A percentile compares a stretch with the other conserved stretches of the same genome.
Conservation (phyloP, 2,113 vertebrate genomes). For the Dromiciops gliroides region DNA sequence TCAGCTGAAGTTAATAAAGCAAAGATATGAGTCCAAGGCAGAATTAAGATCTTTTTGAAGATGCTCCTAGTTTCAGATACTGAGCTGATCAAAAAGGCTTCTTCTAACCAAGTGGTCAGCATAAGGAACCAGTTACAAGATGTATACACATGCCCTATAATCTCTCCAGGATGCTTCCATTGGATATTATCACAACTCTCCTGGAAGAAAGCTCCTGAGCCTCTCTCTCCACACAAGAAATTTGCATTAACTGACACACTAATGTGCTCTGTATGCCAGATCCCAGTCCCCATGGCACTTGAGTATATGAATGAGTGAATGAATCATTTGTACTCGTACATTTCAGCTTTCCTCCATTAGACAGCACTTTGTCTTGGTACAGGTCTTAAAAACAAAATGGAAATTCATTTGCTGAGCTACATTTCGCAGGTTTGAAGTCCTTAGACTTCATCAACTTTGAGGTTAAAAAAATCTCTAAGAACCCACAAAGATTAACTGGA, state of each 20-base stretch:
- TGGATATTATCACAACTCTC: not conserved
- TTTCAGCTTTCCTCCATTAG: not conserved
- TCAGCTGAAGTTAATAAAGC: not conserved
- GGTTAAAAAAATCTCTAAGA: not conserved
- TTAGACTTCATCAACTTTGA: not conserved
- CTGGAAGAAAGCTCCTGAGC: not conserved
- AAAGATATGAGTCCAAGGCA: not conserved
- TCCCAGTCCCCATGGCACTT: not conserved
- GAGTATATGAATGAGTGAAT: not conserved
- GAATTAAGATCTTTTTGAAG: not conserved
- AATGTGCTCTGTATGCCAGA: not conserved
- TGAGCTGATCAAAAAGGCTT: not conserved
- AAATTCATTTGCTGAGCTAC: not conserved
- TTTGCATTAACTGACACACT: not conserved
- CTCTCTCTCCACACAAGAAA: not conserved
- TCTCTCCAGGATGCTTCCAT: not conserved
- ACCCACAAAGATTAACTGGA: not conserved
- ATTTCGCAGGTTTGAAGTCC: not conserved
- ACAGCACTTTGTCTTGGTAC: not conserved
- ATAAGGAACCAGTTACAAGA: not conserved
- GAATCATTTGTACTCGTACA: not conserved
- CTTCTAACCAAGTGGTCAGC: not conserved
- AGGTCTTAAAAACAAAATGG: not conserved
- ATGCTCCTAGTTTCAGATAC: not conserved
- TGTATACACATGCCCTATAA: not conserved